Conservation (phyloP, 1,140 invertebrate species). For the Conus betulinus region DNA sequence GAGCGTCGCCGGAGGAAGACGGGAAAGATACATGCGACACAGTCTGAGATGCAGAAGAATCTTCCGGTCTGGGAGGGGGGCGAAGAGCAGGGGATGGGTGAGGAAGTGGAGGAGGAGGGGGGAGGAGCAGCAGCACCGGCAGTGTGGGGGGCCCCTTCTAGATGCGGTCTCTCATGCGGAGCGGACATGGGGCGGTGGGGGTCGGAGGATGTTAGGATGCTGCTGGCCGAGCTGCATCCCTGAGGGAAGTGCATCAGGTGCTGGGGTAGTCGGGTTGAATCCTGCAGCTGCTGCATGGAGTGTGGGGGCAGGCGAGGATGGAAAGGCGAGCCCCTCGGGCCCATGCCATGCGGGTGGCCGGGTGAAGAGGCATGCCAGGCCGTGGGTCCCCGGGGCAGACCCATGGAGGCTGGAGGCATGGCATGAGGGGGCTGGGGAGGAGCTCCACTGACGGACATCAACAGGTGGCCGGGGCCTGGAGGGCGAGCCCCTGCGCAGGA, state of each 20-base stretch:
- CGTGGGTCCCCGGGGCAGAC: constrained; percentile 27
- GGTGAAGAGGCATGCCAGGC: background rate
- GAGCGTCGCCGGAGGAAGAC: background rate
- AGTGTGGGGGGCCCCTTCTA: constrained; percentile 1
- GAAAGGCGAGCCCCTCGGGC: constrained; percentile 19
- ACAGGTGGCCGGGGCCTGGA: background rate
- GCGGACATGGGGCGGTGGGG: constrained; percentile 13
- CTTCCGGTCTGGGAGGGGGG: constrained; percentile 6
- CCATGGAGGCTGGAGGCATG: constrained; percentile 33
- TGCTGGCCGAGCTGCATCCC: constrained; percentile 1
- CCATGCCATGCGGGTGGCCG: background rate
- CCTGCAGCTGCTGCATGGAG: constrained; percentile 42
- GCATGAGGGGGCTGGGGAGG: constrained; percentile 28
- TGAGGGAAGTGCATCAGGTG: constrained; percentile 29
- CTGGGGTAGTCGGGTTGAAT: constrained; percentile 34
- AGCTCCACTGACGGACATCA: constrained; percentile 23
- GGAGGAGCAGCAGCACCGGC: constrained; percentile 14
- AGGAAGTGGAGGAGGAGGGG: background rate
- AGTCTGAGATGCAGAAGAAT: constrained; percentile 15
- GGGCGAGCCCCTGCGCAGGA: background rate
- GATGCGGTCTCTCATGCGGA: background rate
- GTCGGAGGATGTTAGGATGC: background rate
- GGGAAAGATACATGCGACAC: background rate
- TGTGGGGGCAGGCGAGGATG: constrained; percentile 17
- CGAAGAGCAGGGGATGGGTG: background rate